Evolutionary conservation across 1,140 invertebrate species (phyloP).

Genomic region (Solenopsis fugax): DNA sequence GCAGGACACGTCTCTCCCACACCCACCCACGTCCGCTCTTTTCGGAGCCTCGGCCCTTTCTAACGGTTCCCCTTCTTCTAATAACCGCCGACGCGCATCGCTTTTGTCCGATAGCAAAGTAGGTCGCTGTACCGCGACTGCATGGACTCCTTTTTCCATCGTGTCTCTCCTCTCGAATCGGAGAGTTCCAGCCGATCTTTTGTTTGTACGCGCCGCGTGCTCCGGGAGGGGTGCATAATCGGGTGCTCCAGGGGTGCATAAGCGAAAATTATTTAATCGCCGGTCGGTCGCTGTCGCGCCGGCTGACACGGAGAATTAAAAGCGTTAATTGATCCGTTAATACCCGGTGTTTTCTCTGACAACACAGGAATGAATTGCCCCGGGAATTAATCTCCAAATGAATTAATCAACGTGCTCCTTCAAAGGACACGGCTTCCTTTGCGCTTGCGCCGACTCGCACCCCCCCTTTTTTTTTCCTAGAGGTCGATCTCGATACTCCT

Average conservation of each 20-base stretch:
- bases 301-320: constrained; percentile 15
- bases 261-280: constrained; percentile 35
- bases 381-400: constrained; percentile 28
- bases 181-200: neutral
- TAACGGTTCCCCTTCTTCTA: constrained; percentile 61
- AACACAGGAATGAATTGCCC: neutral
- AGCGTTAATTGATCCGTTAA: constrained; percentile 32
- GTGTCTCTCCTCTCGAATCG: neutral
- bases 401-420: constrained; percentile 23
- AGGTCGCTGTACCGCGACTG: constrained; percentile 45
- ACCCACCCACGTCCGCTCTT: neutral
- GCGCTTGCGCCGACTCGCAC: neutral
- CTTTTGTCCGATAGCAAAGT: constrained; percentile 50
- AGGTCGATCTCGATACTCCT: constrained; percentile 3
- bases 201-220: constrained; percentile 14
- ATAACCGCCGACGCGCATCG: constrained; percentile 37
- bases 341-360: neutral
- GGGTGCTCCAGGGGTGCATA: too few species aligned
- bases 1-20: constrained; percentile 56
- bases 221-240: constrained; percentile 21
- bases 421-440: neutral
- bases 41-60: constrained; percentile 49
- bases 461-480: neutral
- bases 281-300: neutral
- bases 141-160: constrained; percentile 15